Percentiles rank a stretch among this genome's conserved stretches.
Evolutionary conservation across 2,113 vertebrate genomes (phyloP).

Genomic region (Nothoprocta pentlandii): DNA sequence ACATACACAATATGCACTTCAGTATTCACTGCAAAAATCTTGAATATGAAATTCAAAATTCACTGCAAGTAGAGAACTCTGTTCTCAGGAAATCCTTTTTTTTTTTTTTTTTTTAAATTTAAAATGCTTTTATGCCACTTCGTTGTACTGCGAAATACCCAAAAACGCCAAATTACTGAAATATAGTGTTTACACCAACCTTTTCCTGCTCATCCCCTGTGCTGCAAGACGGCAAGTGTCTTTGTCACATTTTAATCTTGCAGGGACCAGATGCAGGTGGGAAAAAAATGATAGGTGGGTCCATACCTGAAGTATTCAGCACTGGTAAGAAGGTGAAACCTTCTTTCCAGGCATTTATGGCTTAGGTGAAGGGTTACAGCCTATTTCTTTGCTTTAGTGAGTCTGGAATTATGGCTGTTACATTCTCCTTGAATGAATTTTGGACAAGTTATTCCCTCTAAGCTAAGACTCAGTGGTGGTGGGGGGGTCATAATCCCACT

Average conservation of each 20-base stretch:
- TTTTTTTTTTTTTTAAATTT: not conserved
- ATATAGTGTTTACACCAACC: fast-evolving
- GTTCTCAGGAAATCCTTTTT: not conserved
- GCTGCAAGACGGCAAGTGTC: not conserved
- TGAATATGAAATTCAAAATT: too few relatives aligned
- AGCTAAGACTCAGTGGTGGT: not conserved
- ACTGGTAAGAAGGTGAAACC: not conserved
- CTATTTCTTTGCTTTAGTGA: not conserved
- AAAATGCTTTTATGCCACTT: not conserved
- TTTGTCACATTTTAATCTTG: not conserved
- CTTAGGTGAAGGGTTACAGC: not conserved
- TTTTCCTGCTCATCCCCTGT: fast-evolving
- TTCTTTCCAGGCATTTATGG: not conserved
- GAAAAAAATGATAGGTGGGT: not conserved
- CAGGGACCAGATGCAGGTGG: not conserved
- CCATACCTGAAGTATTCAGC: not conserved
- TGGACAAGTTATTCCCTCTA: not conserved
- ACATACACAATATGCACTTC: not conserved
- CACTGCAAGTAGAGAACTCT: not conserved
- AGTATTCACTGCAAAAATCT: not conserved
- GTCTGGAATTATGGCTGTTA: not conserved
- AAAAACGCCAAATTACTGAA: not conserved
- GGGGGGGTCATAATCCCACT: not conserved
- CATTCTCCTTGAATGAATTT: not conserved
- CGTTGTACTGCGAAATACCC: not conserved